These are phyloP conservation scores for Metacarcinus magister DNA, from an alignment of 2,888 invertebrate species.

Conservation along the genomic window DNA sequence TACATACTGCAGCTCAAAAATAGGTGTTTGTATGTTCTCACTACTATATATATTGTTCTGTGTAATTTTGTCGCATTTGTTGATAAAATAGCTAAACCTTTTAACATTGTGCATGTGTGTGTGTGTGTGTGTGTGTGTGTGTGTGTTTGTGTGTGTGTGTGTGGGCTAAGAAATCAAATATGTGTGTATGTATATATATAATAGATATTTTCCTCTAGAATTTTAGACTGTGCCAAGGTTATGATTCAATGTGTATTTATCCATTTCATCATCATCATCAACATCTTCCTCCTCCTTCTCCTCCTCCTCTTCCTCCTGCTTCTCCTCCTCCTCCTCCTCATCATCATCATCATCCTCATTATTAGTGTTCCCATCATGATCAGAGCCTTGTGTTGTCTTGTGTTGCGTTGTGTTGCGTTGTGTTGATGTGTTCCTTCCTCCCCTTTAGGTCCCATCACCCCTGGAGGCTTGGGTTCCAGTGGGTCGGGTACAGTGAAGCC, in stretches of 20 bases:
- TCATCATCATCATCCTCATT: not conserved
- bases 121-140: not conserved
- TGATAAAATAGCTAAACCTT: not conserved
- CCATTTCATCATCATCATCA: not conserved
- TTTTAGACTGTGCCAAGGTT: not conserved
- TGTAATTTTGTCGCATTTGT: not conserved
- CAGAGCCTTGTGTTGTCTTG: not conserved
- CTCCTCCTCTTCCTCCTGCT: not conserved
- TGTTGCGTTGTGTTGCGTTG: not conserved
- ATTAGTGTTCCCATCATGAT: not conserved
- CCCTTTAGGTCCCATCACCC: slow-evolving; percentile 68
- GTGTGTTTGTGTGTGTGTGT: not conserved
- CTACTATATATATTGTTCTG: not conserved
- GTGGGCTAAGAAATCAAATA: not conserved
- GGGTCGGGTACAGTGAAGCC: slow-evolving; percentile 77
- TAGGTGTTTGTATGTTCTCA: not conserved
- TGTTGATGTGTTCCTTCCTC: not conserved
- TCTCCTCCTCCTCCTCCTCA: not conserved
- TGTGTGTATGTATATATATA: not conserved
- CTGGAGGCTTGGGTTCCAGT: slow-evolving; percentile 72
- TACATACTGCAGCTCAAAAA: not conserved
- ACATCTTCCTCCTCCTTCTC: not conserved
- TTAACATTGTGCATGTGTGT: not conserved
- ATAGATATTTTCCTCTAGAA: not conserved
- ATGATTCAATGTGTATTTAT: not conserved